Conservation (phyloP, 2,797 vertebrate genomes). For the Coilia nasus region DNA sequence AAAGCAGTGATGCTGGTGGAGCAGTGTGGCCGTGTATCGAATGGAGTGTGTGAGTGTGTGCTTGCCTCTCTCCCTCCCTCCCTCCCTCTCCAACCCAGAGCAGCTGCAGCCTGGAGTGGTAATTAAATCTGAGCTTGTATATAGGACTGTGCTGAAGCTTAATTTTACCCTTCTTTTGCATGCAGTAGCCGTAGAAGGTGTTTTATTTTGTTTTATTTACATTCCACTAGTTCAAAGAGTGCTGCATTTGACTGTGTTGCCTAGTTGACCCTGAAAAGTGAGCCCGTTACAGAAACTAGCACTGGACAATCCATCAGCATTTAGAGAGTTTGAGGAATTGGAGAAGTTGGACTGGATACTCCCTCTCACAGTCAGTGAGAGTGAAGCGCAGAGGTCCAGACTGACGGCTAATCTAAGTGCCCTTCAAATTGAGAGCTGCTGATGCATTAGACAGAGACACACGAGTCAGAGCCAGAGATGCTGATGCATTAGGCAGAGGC, state of each 20-base stretch:
- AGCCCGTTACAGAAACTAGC: not conserved
- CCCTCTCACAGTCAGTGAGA: not conserved
- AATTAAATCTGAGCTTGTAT: not conserved
- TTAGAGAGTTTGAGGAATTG: not conserved
- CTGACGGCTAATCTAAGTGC: not conserved
- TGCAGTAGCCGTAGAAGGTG: not conserved
- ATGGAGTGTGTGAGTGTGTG: too few relatives aligned
- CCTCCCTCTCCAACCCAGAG: not conserved
- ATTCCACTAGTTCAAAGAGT: not conserved
- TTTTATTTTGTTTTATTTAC: not conserved
- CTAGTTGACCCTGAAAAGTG: conserved; percentile 1
- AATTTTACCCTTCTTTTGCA: not conserved
- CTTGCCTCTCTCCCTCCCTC: not conserved
- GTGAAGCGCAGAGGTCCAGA: not conserved
- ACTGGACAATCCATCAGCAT: not conserved
- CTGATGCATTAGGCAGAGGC: not conserved
- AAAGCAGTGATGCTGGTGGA: too few relatives aligned
- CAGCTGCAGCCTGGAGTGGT: not conserved
- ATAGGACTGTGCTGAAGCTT: not conserved
- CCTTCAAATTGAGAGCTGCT: not conserved
- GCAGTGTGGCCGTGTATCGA: too few relatives aligned
- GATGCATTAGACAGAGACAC: not conserved
- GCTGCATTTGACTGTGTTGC: not conserved
- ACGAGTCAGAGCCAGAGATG: not conserved
- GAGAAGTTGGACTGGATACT: not conserved